A percentile compares a stretch with the other conserved stretches of the same genome.
phyloP scores from a whole-genome alignment of 1,140 invertebrate species.

The Sesamia nonagrioides region DNA sequence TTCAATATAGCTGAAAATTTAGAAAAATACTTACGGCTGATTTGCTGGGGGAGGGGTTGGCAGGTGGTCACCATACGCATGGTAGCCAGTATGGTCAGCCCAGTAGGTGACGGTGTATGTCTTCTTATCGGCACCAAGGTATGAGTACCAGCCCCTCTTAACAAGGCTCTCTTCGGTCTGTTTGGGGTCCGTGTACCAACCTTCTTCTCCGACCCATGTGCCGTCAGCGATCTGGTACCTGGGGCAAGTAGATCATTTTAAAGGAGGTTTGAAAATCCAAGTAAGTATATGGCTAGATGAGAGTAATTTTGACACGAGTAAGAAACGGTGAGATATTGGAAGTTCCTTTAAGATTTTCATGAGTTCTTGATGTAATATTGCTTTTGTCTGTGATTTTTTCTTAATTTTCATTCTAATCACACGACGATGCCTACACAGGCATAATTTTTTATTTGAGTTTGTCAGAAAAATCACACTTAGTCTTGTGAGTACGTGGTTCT shows the following conservation, averaged over 20 bases:
- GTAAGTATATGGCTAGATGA: too few relatives aligned
- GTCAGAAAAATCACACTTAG: too few relatives aligned
- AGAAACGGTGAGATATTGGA: too few relatives aligned
- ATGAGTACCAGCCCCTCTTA: slow-evolving; percentile 90
- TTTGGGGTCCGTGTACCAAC: slow-evolving; percentile 85
- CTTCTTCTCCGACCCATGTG: slow-evolving; percentile 81
- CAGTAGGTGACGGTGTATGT: slow-evolving; percentile 92
- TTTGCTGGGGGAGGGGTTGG: slow-evolving; percentile 88
- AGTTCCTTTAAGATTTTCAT: too few relatives aligned
- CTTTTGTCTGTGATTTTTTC: background rate
- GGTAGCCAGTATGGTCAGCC: slow-evolving; percentile 89
- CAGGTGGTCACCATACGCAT: slow-evolving; percentile 92
- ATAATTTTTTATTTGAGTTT: background rate
- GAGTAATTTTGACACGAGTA: too few relatives aligned
- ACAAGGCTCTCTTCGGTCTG: slow-evolving; percentile 87
- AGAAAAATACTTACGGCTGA: slow-evolving; percentile 80
- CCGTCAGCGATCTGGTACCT: slow-evolving; percentile 83
- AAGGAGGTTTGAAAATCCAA: too few relatives aligned
- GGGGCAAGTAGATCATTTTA: background rate
- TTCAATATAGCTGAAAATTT: background rate
- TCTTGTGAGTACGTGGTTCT: background rate
- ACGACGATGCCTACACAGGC: too few relatives aligned
- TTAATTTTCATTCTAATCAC: background rate
- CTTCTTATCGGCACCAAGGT: slow-evolving; percentile 88
- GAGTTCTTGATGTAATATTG: too few relatives aligned